Evolutionary conservation across 2,113 vertebrate genomes (phyloP), one percentile per base, ranked within the genome.

Genomic region (human): DNA sequence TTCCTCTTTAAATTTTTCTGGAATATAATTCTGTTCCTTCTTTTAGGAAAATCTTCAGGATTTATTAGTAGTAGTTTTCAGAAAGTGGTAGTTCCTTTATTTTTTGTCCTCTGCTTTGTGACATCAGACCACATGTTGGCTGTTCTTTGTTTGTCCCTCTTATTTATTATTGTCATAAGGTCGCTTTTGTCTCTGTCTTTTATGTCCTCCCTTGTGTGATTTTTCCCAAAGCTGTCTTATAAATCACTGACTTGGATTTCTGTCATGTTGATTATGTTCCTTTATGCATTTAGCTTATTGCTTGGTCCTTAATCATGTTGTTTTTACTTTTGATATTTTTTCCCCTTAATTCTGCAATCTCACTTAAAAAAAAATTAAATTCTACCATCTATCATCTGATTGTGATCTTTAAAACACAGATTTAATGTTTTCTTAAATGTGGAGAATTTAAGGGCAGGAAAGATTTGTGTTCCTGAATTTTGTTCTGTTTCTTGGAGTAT

Each of bases 81-180:
- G 5, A 48, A 17, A 72, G 40, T 61, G 55, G 17, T 18, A 43
- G 27, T 50, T 32, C 13, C 35, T 59, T 84, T 20, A 48, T 64
- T 64, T 73, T 95, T 92, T 89, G 70, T 80, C n/a, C 32, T 80
- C 45, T 91, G 95, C 40, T 52, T 90, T 52, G 5, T 82, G 52
- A 38, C 43, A 10, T 45, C 48, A 27, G 25, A 45, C 20, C 14
- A 68, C 27, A 59, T 14, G 3, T 27, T 70, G 61, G 32, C 32
- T 57, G 22, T 27, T 48, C 48, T 45, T 55, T 75, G 59, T 20
- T 82, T 75, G 13, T 87, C 27, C 38, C 73, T 68, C 32, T 45
- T 45, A 30, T 25, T 55, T 70, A 48, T 55, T 81, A 55, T 45
- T 52, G 48, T 70, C 43, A 45, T 9, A 10, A 64, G 61, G 25